Conservation (phyloP, 2,888 invertebrate species). For the Melolontha melolontha region DNA sequence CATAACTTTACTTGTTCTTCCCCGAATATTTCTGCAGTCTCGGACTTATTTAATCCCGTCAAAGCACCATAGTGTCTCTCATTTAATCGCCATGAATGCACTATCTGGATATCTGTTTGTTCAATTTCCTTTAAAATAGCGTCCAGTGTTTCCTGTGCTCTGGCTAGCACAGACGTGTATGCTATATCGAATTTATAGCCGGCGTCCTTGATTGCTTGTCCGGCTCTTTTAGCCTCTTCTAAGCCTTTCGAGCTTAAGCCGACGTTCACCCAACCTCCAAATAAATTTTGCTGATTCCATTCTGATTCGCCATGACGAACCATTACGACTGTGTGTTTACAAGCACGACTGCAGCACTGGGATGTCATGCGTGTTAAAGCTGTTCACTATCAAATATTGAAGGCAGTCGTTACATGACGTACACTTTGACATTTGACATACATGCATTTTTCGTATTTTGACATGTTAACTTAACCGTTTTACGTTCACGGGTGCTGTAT, state of each 20-base stretch:
- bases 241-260: slow-evolving; percentile 72
- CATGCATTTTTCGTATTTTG: too few species aligned
- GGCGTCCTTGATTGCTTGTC: slow-evolving; percentile 72
- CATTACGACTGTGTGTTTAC: slow-evolving; percentile 66
- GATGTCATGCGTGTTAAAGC: too few species aligned
- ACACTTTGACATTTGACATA: too few species aligned
- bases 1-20: slow-evolving; percentile 87
- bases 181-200: slow-evolving; percentile 72
- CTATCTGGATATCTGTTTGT: slow-evolving; percentile 69
- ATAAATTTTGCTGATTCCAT: slow-evolving; percentile 74
- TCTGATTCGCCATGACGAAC: slow-evolving; percentile 76
- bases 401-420: too few species aligned
- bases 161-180: slow-evolving; percentile 73
- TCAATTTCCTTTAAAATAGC: slow-evolving; percentile 71
- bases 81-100: slow-evolving; percentile 74
- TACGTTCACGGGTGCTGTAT: too few species aligned
- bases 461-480: too few species aligned
- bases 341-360: too few species aligned
- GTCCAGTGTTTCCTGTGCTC: slow-evolving; percentile 72
- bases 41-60: slow-evolving; percentile 84
- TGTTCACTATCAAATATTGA: too few species aligned
- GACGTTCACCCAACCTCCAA: slow-evolving; percentile 75
- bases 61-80: slow-evolving; percentile 77
- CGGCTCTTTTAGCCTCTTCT: slow-evolving; percentile 71
- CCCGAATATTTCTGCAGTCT: slow-evolving; percentile 87